Evolutionary conservation across 2,797 vertebrate genomes (phyloP).

Genomic region (Chaunax sp.): DNA sequence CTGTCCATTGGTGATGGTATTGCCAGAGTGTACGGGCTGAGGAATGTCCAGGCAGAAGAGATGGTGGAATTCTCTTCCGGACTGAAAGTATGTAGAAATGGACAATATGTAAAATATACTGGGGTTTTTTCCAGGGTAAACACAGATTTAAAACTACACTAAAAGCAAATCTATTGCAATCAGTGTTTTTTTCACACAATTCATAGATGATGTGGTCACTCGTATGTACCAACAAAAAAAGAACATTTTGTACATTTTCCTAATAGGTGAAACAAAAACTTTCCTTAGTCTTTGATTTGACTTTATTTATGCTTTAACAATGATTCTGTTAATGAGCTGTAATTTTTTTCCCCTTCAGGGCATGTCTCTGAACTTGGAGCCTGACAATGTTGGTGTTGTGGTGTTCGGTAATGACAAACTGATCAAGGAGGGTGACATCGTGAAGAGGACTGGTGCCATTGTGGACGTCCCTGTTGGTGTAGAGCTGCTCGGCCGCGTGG

Average conservation of each 20-base stretch:
- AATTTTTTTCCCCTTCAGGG: conserved; percentile 80
- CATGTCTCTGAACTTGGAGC: conserved; percentile 99
- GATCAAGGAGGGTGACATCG: conserved; percentile 97
- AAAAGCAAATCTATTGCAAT: background rate
- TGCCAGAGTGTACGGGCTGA: conserved; percentile 95
- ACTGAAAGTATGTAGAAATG: conserved; percentile 85
- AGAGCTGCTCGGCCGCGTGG: conserved; percentile 94
- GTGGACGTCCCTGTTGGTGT: conserved; percentile 95
- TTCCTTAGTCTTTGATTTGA: background rate
- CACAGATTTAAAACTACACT: conserved; percentile 73
- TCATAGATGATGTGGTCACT: background rate
- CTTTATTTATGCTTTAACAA: background rate
- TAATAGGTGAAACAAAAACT: background rate
- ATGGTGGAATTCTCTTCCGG: conserved; percentile 99
- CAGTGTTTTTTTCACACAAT: too few species aligned
- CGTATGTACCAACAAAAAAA: conserved; percentile 68
- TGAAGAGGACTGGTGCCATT: conserved; percentile 97
- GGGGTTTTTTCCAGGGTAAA: background rate
- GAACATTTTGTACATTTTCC: conserved; percentile 87
- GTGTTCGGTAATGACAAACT: conserved; percentile 98
- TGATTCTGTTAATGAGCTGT: background rate
- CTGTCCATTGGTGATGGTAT: conserved; percentile 98
- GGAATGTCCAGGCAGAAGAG: conserved; percentile 98
- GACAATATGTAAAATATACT: background rate
- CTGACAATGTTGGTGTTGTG: conserved; percentile 98